phyloP scores from a whole-genome alignment of 2,113 vertebrate species.

The Myanophis thanlyinensis region DNA sequence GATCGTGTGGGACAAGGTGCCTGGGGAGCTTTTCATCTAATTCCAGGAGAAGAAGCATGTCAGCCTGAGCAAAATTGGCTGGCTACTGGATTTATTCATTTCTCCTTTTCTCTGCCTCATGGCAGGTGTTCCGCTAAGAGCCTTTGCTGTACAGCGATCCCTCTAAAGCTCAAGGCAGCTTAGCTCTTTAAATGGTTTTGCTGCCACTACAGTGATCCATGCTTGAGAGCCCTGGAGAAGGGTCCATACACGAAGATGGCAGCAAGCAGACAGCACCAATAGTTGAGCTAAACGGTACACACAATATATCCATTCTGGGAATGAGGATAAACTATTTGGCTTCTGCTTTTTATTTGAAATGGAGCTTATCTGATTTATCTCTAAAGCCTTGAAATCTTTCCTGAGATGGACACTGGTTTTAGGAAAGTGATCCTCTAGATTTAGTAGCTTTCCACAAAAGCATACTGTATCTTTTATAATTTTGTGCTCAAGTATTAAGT shows the following conservation, averaged over 20 bases:
- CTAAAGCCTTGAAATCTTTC: not conserved
- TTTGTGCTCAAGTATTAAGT: not conserved
- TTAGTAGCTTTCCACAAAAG: conserved; percentile 8
- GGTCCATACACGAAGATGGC: conserved; percentile 61
- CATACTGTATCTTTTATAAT: not conserved
- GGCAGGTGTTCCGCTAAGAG: conserved; percentile 61
- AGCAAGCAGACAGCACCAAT: not conserved
- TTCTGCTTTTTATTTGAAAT: not conserved
- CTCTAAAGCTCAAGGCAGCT: conserved; percentile 59
- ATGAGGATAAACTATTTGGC: not conserved
- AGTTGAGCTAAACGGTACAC: not conserved
- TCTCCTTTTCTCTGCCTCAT: conserved; percentile 63
- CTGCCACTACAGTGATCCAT: conserved; percentile 60
- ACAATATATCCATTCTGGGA: not conserved
- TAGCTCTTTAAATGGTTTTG: conserved; percentile 76
- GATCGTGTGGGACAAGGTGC: not conserved
- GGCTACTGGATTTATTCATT: conserved; percentile 67
- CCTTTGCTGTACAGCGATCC: conserved; percentile 48
- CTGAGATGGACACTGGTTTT: not conserved
- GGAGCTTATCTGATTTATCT: not conserved
- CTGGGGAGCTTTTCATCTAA: conserved; percentile 30
- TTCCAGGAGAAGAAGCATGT: conserved; percentile 48
- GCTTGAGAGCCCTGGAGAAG: conserved; percentile 42
- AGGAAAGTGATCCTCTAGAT: conserved; percentile 15
- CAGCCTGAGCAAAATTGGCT: conserved; percentile 47